phyloP scores from a whole-genome alignment of 2,888 invertebrate genomes.

The Hirtodrosophila trivittata region DNA sequence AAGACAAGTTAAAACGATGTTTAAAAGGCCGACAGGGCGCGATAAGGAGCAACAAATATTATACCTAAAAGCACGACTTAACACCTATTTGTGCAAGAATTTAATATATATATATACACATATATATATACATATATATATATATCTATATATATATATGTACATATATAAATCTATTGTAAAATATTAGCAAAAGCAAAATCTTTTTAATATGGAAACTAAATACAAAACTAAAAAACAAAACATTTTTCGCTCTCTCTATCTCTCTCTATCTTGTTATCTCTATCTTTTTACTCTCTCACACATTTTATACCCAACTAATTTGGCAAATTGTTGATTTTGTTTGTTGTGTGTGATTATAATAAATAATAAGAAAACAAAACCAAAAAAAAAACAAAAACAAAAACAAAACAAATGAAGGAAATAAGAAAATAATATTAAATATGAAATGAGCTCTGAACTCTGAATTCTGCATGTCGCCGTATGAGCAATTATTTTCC shows the following conservation, averaged over 20 bases:
- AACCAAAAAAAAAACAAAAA: conserved; percentile 1
- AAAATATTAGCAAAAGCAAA: conserved; percentile 64
- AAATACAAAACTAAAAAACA: conserved; percentile 29
- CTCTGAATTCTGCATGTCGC: conserved; percentile 36
- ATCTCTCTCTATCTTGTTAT: conserved; percentile 25
- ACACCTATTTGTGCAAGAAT: conserved; percentile 29
- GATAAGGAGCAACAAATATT: conserved; percentile 68
- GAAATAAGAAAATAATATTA: conserved; percentile 20
- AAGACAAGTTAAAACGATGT: conserved; percentile 76
- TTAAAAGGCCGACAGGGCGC: conserved; percentile 81
- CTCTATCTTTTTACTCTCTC: conserved; percentile 16
- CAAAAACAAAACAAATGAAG: conserved; percentile 3
- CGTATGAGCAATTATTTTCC: conserved; percentile 53
- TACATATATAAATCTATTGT: conserved; percentile 57
- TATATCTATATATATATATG: conserved; percentile 30
- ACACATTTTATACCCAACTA: conserved; percentile 46
- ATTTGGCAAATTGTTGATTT: conserved; percentile 62
- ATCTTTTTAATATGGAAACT: conserved; percentile 47
- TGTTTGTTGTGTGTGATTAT: conserved; percentile 72
- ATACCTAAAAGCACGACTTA: conserved; percentile 35
- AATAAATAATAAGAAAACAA: conserved; percentile 30
- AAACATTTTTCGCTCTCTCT: conserved; percentile 62
- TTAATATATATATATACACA: not conserved
- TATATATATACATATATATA: conserved; percentile 20
- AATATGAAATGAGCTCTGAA: conserved; percentile 5